These are phyloP conservation scores for Aphis craccivora DNA, from an alignment of 1,140 invertebrate genomes.

Conservation along the genomic window DNA sequence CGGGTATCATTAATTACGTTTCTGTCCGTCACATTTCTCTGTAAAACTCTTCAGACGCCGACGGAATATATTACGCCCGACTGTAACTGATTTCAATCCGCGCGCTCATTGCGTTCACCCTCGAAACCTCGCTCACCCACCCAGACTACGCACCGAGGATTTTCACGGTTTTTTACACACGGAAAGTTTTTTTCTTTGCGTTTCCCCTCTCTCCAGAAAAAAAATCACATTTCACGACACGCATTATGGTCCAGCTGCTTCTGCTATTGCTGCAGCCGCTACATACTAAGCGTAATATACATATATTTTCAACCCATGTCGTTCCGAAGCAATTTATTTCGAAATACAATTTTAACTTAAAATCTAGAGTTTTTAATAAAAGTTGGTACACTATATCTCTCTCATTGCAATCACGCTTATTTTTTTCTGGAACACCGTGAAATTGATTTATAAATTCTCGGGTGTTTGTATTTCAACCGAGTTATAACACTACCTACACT, in stretches of 20 bases:
- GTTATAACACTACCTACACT: neutral
- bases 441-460: neutral
- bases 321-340: conserved; percentile 37
- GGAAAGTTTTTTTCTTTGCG: conserved; percentile 16
- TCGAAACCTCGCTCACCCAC: neutral
- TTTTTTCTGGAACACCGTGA: neutral
- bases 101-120: neutral
- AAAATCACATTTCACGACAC: conserved; percentile 44
- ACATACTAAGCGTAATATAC: conserved; percentile 12
- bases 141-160: neutral
- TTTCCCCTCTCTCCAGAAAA: neutral
- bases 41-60: conserved; percentile 41
- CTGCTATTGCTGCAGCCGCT: neutral
- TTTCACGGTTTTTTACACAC: conserved; percentile 50
- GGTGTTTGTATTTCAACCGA: neutral
- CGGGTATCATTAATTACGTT: conserved; percentile 47
- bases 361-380: conserved; percentile 8
- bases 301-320: conserved; percentile 14
- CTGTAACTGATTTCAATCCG: conserved; percentile 45
- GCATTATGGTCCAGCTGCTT: conserved; percentile 44
- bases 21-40: conserved; percentile 54
- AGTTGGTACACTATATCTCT: neutral
- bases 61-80: conserved; percentile 36
- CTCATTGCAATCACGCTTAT: neutral
- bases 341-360: conserved; percentile 36